Conservation (phyloP, 2,888 invertebrate genomes). For the Calliopum simillimum region DNA sequence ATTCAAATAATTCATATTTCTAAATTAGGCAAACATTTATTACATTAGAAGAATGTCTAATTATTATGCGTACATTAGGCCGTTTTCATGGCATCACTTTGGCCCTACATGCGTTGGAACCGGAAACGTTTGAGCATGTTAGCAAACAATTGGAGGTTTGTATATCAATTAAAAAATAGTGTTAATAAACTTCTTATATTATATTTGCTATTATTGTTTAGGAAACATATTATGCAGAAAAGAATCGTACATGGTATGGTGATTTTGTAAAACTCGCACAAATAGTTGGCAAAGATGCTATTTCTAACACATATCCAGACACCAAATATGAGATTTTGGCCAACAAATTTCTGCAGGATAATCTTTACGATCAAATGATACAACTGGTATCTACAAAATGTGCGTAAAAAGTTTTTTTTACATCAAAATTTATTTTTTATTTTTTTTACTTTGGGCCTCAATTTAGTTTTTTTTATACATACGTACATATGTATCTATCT, state of each 20-base stretch:
- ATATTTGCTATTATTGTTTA: no score
- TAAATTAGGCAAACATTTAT: constrained; percentile 69
- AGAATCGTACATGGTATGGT: constrained; percentile 71
- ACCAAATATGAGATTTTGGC: constrained; percentile 72
- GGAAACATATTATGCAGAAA: constrained; percentile 73
- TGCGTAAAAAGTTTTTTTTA: constrained; percentile 38
- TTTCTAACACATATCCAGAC: constrained; percentile 73
- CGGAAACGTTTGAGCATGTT: constrained; percentile 68
- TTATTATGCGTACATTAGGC: constrained; percentile 70
- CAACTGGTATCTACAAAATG: constrained; percentile 58
- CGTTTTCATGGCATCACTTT: constrained; percentile 73
- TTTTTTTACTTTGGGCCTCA: constrained; percentile 18
- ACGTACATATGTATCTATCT: no score
- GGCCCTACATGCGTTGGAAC: constrained; percentile 71
- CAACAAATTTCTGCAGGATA: constrained; percentile 69
- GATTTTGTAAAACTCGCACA: constrained; percentile 70
- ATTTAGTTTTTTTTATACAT: no score
- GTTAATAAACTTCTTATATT: no score
- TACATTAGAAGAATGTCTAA: constrained; percentile 68
- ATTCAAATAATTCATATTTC: no score
- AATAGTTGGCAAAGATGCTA: constrained; percentile 73
- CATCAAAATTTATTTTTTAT: background rate
- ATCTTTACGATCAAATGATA: constrained; percentile 69
- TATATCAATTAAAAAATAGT: background rate
- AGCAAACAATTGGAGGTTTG: constrained; percentile 60